Conservation (phyloP, 1,140 invertebrate genomes). For the Parasteatoda tepidariorum region DNA sequence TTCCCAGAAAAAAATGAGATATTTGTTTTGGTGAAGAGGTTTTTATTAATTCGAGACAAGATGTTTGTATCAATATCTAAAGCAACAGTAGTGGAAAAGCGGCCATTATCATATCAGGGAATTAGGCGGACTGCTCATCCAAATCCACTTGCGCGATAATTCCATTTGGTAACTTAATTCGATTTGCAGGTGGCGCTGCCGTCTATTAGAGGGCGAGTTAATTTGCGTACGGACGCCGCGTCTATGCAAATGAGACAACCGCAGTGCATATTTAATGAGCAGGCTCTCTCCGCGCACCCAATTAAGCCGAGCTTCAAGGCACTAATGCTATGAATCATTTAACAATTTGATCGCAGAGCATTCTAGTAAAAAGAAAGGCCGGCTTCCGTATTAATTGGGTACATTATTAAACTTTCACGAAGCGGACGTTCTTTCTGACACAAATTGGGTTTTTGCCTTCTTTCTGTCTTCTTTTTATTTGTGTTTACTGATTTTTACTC, state of each 20-base stretch:
- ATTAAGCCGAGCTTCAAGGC: conserved; percentile 39
- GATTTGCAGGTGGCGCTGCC: conserved; percentile 56
- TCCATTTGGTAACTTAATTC: conserved; percentile 52
- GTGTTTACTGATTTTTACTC: conserved; percentile 20
- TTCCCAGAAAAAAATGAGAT: background rate
- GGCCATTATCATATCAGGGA: conserved; percentile 56
- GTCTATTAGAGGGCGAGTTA: conserved; percentile 46
- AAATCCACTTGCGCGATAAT: conserved; percentile 52
- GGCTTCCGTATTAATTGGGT: conserved; percentile 52
- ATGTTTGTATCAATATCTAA: conserved; percentile 52
- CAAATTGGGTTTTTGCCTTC: conserved; percentile 40
- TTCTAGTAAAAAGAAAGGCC: conserved; percentile 36
- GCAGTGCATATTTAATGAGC: conserved; percentile 59
- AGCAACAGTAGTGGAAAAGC: conserved; percentile 32
- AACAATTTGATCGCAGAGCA: conserved; percentile 53
- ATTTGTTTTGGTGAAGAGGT: background rate
- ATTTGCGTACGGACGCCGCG: conserved; percentile 52
- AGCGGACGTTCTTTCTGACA: conserved; percentile 29
- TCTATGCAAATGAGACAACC: conserved; percentile 58
- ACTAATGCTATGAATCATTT: conserved; percentile 59
- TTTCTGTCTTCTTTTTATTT: background rate
- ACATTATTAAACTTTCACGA: conserved; percentile 58
- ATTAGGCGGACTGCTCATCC: conserved; percentile 51
- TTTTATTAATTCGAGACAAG: conserved; percentile 41
- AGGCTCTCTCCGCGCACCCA: conserved; percentile 15